Evolutionary conservation across 2,113 vertebrate genomes (phyloP), one percentile per base, ranked within the genome.

Genomic region (Athene cunicularia): DNA sequence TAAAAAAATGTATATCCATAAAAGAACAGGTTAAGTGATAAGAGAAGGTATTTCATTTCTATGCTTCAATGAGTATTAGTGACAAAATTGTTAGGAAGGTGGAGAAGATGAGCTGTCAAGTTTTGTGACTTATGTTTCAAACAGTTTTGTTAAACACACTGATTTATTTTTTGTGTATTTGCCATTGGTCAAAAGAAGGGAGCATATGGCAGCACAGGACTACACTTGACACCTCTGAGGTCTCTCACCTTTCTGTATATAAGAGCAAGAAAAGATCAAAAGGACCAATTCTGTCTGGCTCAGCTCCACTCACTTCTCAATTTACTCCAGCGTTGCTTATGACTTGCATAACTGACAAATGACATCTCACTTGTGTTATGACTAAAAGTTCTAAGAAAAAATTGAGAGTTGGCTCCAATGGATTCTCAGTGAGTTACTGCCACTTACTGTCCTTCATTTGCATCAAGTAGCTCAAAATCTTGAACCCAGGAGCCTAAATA

Each of bases 11-110:
- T 37, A 67, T 70, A 93, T 45, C 50, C 68, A 73, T 59, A 72
- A 95, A 96, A 89, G 87, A 96, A 93, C 79, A 93, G 86, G 88
- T 96, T 95, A 96, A 95, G 77, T 47, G 89, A 76, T 96, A 97
- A 95, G 76, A 90, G 70, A 95, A 85, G 41, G 59, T 74, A 95
- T 71, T 95, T 98, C 85, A 93, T 58, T 83, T 88, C 91, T 87
- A 58, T 58, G 90, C 95, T 92, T 86, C 93, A 96, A 88, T 88
- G 85, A 95, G 33, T 91, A 81, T 91, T 88, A 96, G 86, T 53
- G 90, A 97, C 90, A 96, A 66, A 71, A 86, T 64, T 16, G 30
- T 90, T 79, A 86, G 88, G 70, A 86, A 77, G 47, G 80, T 58
- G 35, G 58, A 84, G 70, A 93, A 90, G 91, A 96, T 84, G 80